A percentile compares a stretch with the other conserved stretches of the same genome.
Conservation (phyloP, 2,113 vertebrate genomes). For the Kryptolebias marmoratus region DNA sequence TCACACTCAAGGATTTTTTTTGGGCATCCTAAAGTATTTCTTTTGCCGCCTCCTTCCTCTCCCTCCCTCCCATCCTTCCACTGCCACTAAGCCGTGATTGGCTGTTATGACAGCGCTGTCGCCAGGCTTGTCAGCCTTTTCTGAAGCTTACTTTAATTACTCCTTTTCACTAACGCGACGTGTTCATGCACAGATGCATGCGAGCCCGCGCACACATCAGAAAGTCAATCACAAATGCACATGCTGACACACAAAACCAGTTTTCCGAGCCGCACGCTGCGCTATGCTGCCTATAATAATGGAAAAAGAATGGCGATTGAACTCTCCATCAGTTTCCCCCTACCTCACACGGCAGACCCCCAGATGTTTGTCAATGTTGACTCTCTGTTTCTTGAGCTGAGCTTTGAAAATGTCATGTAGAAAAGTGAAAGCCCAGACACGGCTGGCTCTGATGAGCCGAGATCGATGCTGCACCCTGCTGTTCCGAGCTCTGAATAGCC, state of each 20-base stretch:
- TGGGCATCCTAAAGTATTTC: conserved; percentile 63
- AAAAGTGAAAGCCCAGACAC: conserved; percentile 44
- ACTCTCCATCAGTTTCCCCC: conserved; percentile 53
- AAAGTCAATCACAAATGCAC: conserved; percentile 41
- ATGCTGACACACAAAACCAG: conserved; percentile 25
- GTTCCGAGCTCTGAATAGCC: conserved; percentile 60
- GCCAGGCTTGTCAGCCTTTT: conserved; percentile 66
- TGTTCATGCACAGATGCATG: conserved; percentile 58
- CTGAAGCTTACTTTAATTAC: conserved; percentile 81
- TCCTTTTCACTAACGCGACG: conserved; percentile 76
- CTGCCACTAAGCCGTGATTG: conserved; percentile 64
- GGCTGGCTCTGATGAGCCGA: conserved; percentile 54
- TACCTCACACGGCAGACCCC: conserved; percentile 66
- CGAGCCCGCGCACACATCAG: conserved; percentile 36
- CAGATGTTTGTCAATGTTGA: conserved; percentile 69
- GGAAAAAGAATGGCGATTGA: conserved; percentile 59
- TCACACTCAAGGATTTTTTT: conserved; percentile 66
- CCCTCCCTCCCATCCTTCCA: conserved; percentile 37
- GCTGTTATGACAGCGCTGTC: conserved; percentile 75
- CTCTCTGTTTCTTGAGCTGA: conserved; percentile 24
- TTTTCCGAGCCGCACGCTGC: conserved; percentile 29
- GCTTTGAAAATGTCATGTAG: conserved; percentile 42
- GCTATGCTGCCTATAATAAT: conserved; percentile 44
- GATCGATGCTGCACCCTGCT: conserved; percentile 52
- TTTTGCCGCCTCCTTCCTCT: conserved; percentile 42